Conservation (phyloP, 2,888 invertebrate species). For the Drosophila fulvimacula region DNA sequence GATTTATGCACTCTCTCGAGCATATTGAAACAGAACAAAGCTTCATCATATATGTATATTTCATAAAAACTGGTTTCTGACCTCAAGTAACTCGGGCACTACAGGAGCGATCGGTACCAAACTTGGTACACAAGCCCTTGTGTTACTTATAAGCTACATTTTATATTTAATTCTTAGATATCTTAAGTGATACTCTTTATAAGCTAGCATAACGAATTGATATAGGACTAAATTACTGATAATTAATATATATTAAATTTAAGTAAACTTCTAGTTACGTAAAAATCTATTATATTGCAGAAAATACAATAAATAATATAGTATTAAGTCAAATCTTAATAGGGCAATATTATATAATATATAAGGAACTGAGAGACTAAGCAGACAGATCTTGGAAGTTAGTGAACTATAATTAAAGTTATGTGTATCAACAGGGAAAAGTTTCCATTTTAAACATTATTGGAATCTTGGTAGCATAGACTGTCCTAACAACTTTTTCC, state of each 20-base stretch:
- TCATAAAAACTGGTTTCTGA: background rate
- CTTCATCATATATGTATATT: background rate
- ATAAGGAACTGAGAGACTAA: background rate
- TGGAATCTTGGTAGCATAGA: no score
- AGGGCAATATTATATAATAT: background rate
- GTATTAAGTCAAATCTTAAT: background rate
- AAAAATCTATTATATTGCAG: background rate
- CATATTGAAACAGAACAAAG: background rate
- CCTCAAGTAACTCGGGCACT: conserved; percentile 16
- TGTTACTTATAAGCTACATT: background rate
- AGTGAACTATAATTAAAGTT: background rate
- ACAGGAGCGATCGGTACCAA: background rate
- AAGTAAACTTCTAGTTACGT: background rate
- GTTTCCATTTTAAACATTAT: no score
- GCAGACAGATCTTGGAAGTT: background rate
- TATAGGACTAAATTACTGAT: background rate
- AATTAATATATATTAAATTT: background rate
- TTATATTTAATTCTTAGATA: background rate
- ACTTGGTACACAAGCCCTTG: background rate
- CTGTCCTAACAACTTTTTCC: background rate
- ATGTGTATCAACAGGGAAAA: no score
- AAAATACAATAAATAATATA: background rate
- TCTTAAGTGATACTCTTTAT: background rate
- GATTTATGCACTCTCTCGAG: background rate
- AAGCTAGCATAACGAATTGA: background rate